Evolutionary conservation across 1,140 invertebrate genomes (phyloP), one percentile per base, ranked within the genome.

Genomic region (Octopus sinensis): DNA sequence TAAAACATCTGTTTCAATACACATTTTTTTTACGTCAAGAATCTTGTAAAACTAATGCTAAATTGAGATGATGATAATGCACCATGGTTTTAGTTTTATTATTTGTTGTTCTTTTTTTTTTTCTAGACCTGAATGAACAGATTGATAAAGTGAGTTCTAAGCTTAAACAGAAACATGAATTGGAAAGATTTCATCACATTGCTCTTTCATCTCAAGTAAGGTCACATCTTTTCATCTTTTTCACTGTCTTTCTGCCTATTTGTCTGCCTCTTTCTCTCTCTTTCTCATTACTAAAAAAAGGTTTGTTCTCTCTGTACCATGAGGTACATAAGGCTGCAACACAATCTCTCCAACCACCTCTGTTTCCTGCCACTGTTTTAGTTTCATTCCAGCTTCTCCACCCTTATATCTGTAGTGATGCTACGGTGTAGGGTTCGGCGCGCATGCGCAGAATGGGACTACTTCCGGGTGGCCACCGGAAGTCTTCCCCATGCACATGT

Each of bases 91-190:
- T 23, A 12, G 2, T 17, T 17, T 17, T 17, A 77, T 77, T 77
- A 77, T 43, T 54, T 13, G 10, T 13, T 79, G 1, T 78, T 54
- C 23, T 83, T 75, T 73, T 54, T 76, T 53, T 54, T 81, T 12
- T 87, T 86, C 68, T 87, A 79, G 86, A 90, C 51, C 83, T 93
- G 7, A 90, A 92, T 79, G 86, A 89, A 12, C 83, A 88, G n/a
- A 92, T 93, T 82, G 86, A 89, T 54, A 87, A 87, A n/a, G 87
- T 92, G 53, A 91, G 54, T 86, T 88, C 75, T 52, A 85, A 77
- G 79, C 84, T 85, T 85, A 82, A 86, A 81, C 84, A 85, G 73
- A 56, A 85, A 6, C 82, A 90, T 82, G 82, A 84, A 9, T 83
- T 90, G 79, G 89, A 87, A 53, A 87, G 89, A 30, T 84, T 85